These are phyloP conservation scores for Scaptomyza graminum DNA, from an alignment of 1,140 invertebrate genomes.

Conservation along the genomic window DNA sequence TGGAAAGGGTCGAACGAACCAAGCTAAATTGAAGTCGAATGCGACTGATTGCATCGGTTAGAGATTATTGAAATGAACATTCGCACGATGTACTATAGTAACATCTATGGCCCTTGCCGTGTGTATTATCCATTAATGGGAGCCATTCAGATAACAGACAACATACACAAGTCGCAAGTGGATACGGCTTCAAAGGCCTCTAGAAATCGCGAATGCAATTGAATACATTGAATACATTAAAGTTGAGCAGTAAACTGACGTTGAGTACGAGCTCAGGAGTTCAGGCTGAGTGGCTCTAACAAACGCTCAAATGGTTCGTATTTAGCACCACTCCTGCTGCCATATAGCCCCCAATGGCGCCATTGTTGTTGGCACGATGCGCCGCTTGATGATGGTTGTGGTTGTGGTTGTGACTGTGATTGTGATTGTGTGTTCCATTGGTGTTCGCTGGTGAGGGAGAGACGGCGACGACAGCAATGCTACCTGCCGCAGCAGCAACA, in stretches of 20 bases:
- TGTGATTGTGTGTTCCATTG: conserved; percentile 28
- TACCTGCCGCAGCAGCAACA: conserved; percentile 7
- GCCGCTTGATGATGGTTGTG: conserved; percentile 40
- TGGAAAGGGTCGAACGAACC: neutral
- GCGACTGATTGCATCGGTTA: neutral
- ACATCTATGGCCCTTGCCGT: neutral
- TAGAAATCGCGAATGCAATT: conserved; percentile 2
- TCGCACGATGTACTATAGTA: no score
- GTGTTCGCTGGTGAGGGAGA: conserved; percentile 28
- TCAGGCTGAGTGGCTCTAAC: conserved; percentile 52
- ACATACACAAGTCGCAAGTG: conserved; percentile 5
- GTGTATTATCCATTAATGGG: conserved; percentile 7
- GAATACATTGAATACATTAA: neutral
- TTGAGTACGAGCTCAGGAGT: neutral
- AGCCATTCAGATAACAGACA: conserved; percentile 5
- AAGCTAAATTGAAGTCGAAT: conserved; percentile 1
- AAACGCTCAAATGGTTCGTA: conserved; percentile 81
- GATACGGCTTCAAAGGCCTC: neutral
- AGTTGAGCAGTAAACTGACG: neutral
- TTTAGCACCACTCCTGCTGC: conserved; percentile 80
- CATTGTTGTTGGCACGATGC: conserved; percentile 41
- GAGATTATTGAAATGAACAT: neutral
- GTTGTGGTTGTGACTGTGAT: conserved; percentile 51
- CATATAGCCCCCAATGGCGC: conserved; percentile 66
- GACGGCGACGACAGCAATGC: conserved; percentile 24